Base-by-base conservation (phyloP, 1,140 invertebrate species). In the Rhopalosiphum maidis region DNA sequence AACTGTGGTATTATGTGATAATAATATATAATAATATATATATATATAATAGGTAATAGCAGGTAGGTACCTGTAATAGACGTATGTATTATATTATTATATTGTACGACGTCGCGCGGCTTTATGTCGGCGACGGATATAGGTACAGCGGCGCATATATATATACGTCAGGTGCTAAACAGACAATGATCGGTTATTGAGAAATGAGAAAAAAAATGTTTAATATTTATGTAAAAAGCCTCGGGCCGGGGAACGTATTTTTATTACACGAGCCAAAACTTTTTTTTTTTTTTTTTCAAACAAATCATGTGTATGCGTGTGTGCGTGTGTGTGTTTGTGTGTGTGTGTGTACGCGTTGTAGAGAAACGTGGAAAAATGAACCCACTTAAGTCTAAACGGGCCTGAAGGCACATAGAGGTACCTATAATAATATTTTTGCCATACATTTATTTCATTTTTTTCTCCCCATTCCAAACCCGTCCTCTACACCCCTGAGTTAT, bases 201-300 rank as follows among this genome's bases (percentile, higher is more conserved):
- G 41, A 48, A 91, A 48, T 23, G 90, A 48, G 90, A 25, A 82
- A 83, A 83, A 83, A 91, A 83, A 82, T 77, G 55, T 51, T 23
- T 91, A 68, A 48, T 91, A 82, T 91, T 82, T 91, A 91, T 91
- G 90, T 91, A 91, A 83, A 91, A 91, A 54, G 41, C 90, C 90
- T 48, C 60, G 7, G 43, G 43, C 68, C 30, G 21, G 43, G 68
- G 68, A 91, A 77, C 68, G 91, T 86, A 93, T 55, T 93, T 93
- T 93, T 93, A 43, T 54, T 93, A 85, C 48, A 54, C 82, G 48
- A 55, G n/a, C 82, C 68, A 43, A 93, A 82, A 86, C 82, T 21
- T 15, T 83, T 91, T 91, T 83, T 91, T n/a, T n/a, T n/a, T 43
- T 83, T 91, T 82, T 82, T 77, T 11, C 77, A 82, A 68, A 77